A percentile compares a stretch with the other conserved stretches of the same genome.
Evolutionary conservation across 2,113 vertebrate genomes (phyloP).

Genomic region (Rhabdornis inornatus): DNA sequence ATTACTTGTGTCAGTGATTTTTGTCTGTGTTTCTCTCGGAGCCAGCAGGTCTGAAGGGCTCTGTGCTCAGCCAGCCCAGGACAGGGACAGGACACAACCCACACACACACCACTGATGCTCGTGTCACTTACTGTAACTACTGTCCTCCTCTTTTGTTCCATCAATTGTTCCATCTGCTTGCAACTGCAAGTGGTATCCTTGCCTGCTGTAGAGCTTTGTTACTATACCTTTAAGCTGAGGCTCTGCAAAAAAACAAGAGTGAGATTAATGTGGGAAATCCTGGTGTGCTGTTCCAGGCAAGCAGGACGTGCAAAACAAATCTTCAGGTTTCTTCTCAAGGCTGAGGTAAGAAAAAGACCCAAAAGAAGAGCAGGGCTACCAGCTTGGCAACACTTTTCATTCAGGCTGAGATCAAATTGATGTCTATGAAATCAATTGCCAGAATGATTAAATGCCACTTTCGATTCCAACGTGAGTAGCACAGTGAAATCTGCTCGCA

Average conservation of each 20-base stretch:
- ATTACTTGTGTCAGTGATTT: slow-evolving; percentile 19
- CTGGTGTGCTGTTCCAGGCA: neutral
- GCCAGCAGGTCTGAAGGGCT: neutral
- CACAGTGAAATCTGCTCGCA: slow-evolving; percentile 4
- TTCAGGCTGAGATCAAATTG: neutral
- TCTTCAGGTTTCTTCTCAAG: neutral
- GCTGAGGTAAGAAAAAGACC: neutral
- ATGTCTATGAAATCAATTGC: slow-evolving; percentile 4
- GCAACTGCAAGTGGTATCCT: slow-evolving; percentile 97
- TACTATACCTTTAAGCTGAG: slow-evolving; percentile 99
- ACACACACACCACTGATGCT: slow-evolving; percentile 28
- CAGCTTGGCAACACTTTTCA: neutral
- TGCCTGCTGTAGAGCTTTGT: slow-evolving; percentile 99
- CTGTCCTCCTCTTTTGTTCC: slow-evolving; percentile 98
- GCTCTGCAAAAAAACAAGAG: slow-evolving; percentile 82
- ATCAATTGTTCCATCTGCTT: slow-evolving; percentile 98
- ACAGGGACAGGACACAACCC: neutral
- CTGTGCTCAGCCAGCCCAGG: neutral
- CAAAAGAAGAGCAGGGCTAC: neutral
- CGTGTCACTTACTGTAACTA: slow-evolving; percentile 89
- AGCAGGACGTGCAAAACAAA: neutral
- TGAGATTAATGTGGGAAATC: slow-evolving; percentile 53
- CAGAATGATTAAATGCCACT: slow-evolving; percentile 42
- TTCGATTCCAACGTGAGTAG: neutral
- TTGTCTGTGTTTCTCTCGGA: slow-evolving; percentile 1